phyloP scores from a whole-genome alignment of 2,888 invertebrate genomes.

The Celastrina argiolus region DNA sequence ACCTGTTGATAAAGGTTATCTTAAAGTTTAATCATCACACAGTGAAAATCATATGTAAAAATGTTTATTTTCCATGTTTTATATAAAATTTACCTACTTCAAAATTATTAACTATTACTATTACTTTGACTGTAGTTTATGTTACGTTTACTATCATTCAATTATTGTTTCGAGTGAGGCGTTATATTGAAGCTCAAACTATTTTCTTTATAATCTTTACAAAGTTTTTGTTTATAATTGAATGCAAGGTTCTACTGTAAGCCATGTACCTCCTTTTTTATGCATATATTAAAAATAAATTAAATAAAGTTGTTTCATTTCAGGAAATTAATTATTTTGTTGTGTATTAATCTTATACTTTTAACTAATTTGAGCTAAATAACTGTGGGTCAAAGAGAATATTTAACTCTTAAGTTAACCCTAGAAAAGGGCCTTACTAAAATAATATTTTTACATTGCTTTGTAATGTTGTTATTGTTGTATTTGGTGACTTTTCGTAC shows the following conservation, averaged over 20 bases:
- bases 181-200: background rate
- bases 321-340: background rate
- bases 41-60: background rate
- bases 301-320: conserved; percentile 40
- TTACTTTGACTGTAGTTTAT: background rate
- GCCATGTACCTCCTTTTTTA: conserved; percentile 60
- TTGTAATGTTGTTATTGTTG: no score
- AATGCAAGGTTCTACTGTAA: conserved; percentile 55
- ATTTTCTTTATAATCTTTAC: background rate
- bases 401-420: no score
- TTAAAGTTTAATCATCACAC: background rate
- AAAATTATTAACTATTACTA: background rate
- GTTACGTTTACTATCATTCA: background rate
- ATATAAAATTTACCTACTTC: background rate
- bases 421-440: no score
- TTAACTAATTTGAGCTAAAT: no score
- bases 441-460: no score
- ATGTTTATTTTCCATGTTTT: background rate
- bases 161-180: background rate
- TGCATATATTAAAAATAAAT: conserved; percentile 53
- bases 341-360: no score
- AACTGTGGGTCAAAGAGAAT: no score
- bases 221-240: conserved; percentile 42
- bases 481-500: no score
- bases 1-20: background rate